phyloP scores from a whole-genome alignment of 1,140 invertebrate species.

The Carposina sasakii region DNA sequence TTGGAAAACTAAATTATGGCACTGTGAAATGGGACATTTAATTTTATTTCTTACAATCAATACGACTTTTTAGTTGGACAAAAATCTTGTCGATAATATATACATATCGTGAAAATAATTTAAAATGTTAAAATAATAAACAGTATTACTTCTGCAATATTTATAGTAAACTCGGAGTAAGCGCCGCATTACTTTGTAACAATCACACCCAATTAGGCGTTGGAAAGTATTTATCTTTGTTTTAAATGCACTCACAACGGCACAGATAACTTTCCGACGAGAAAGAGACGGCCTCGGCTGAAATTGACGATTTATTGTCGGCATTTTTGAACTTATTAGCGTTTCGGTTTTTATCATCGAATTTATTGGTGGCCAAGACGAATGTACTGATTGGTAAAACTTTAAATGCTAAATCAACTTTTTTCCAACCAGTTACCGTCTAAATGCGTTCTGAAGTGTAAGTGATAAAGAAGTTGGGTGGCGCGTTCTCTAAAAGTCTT shows the following conservation, averaged over 20 bases:
- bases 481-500: conserved; percentile 47
- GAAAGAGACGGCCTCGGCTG: conserved; percentile 12
- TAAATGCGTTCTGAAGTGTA: conserved; percentile 53
- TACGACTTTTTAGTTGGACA: too few species aligned
- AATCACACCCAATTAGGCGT: too few species aligned
- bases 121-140: too few species aligned
- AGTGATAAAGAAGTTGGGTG: conserved; percentile 61
- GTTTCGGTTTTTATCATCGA: conserved; percentile 54
- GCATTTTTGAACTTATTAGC: conserved; percentile 48
- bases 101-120: too few species aligned
- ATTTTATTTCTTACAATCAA: too few species aligned
- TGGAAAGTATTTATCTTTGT: neutral
- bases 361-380: conserved; percentile 50
- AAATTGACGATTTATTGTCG: conserved; percentile 37
- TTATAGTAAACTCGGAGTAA: too few species aligned
- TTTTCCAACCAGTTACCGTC: conserved; percentile 45
- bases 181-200: too few species aligned
- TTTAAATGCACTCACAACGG: neutral
- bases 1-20: too few species aligned
- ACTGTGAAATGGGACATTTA: too few species aligned
- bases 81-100: too few species aligned
- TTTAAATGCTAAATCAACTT: conserved; percentile 57
- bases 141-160: too few species aligned
- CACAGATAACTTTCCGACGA: conserved; percentile 15
- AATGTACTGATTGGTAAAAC: conserved; percentile 36